Evolutionary conservation across 2,113 vertebrate genomes (phyloP).

Genomic region (Labrus mixtus): DNA sequence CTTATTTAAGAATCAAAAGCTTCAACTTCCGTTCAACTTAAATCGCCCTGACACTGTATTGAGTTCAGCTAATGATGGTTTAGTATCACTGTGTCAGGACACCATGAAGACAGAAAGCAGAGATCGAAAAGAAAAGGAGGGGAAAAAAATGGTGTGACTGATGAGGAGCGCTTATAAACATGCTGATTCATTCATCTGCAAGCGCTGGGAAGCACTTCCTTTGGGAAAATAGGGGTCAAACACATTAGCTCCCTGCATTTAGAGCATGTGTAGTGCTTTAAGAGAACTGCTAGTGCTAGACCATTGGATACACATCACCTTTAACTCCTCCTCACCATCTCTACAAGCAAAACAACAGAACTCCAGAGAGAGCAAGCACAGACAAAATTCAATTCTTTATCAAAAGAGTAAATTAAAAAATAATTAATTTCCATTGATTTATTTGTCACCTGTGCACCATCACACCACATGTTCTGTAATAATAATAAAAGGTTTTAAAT

Average conservation of each 20-base stretch:
- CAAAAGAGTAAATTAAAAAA: slow-evolving; percentile 1
- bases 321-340: slow-evolving; percentile 23
- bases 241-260: slow-evolving; percentile 69
- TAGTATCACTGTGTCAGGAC: slow-evolving; percentile 44
- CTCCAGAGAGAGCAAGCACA: not conserved
- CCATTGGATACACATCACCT: slow-evolving; percentile 53
- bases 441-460: not conserved
- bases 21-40: slow-evolving; percentile 15
- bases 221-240: slow-evolving; percentile 74
- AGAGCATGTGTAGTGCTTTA: slow-evolving; percentile 55
- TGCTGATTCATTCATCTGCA: slow-evolving; percentile 72
- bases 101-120: slow-evolving; percentile 33
- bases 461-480: not conserved
- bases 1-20: slow-evolving; percentile 36
- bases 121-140: slow-evolving; percentile 42
- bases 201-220: slow-evolving; percentile 61
- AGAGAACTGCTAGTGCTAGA: slow-evolving; percentile 42
- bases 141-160: slow-evolving; percentile 56
- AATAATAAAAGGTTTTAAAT: slow-evolving; percentile 36
- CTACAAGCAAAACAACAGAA: slow-evolving; percentile 28
- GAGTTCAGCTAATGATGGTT: slow-evolving; percentile 55
- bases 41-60: slow-evolving; percentile 32
- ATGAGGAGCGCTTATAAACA: slow-evolving; percentile 73
- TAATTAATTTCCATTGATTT: not conserved
- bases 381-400: slow-evolving; percentile 23